These are phyloP conservation scores for Alaudala cheleensis DNA, from an alignment of 2,113 vertebrate genomes.

Conservation along the genomic window DNA sequence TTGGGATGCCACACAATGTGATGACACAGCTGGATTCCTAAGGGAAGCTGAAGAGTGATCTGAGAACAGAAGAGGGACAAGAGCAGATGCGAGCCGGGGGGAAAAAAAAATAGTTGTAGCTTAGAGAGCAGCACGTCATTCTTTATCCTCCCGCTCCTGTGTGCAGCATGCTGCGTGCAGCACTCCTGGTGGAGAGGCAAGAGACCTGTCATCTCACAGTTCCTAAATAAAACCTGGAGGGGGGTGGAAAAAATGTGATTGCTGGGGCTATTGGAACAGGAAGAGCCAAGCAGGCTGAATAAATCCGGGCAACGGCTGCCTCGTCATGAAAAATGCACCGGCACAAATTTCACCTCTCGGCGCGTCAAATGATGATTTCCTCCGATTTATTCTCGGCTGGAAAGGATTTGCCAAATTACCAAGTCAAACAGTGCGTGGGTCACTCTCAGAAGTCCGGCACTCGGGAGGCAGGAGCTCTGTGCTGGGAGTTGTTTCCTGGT, in stretches of 20 bases:
- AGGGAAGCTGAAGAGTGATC: constrained; percentile 86
- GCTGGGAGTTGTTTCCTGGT: background rate
- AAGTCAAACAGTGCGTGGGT: background rate
- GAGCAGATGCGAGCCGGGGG: constrained; percentile 64
- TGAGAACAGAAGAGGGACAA: constrained; percentile 74
- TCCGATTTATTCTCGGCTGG: background rate
- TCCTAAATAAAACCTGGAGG: constrained; percentile 28
- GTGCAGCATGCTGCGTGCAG: constrained; percentile 24
- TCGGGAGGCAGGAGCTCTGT: background rate
- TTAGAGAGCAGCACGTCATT: constrained; percentile 63
- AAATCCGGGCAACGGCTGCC: constrained; percentile 32
- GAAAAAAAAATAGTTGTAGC: constrained; percentile 54
- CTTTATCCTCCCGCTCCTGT: constrained; percentile 13
- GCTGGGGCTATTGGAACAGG: background rate
- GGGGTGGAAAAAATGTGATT: background rate
- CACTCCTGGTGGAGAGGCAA: background rate
- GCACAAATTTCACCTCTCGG: constrained; percentile 9
- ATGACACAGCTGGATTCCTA: constrained; percentile 94
- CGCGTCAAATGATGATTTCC: background rate
- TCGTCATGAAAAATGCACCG: constrained; percentile 14
- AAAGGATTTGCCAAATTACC: constrained; percentile 41
- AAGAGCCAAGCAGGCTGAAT: constrained; percentile 22
- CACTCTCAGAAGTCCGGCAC: background rate
- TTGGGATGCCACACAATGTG: constrained; percentile 84
- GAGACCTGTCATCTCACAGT: constrained; percentile 23